Evolutionary conservation across 2,888 invertebrate genomes (phyloP).

Genomic region (Hymenopus coronatus): DNA sequence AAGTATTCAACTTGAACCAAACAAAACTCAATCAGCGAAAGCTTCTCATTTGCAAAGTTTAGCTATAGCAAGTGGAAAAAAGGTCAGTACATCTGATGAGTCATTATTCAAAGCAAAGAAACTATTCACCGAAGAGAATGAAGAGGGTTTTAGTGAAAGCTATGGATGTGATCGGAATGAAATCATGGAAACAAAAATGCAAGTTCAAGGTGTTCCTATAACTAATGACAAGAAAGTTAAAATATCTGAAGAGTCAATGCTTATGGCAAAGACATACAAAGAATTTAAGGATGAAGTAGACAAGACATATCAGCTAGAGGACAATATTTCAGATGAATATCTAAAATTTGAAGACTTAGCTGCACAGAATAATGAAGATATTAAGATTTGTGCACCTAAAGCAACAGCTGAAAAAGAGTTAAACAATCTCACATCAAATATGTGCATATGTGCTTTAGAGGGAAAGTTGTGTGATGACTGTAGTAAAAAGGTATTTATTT

Average conservation of each 20-base stretch:
- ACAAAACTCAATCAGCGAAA: not conserved
- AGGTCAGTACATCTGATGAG: conserved; percentile 38
- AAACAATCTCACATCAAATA: not conserved
- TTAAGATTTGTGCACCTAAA: too few relatives aligned
- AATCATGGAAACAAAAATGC: not conserved
- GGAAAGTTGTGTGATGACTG: not conserved
- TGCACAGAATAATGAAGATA: too few relatives aligned
- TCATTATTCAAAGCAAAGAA: conserved; percentile 44
- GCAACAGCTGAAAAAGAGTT: too few relatives aligned
- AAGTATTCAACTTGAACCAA: too few relatives aligned
- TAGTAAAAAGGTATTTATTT: conserved; percentile 17
- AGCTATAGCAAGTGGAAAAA: conserved; percentile 37
- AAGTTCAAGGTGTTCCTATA: conserved; percentile 32
- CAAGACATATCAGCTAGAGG: conserved; percentile 22
- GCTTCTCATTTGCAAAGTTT: conserved; percentile 33
- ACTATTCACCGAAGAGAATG: conserved; percentile 43
- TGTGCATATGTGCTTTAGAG: not conserved
- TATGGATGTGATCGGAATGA: conserved; percentile 26
- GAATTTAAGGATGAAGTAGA: conserved; percentile 32
- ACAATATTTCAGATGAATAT: conserved; percentile 3
- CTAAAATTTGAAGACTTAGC: too few relatives aligned
- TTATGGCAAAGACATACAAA: conserved; percentile 42
- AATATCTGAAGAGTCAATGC: conserved; percentile 43
- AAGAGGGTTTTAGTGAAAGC: not conserved
- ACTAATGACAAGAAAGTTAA: conserved; percentile 45